Base-by-base conservation (phyloP, 2,797 vertebrate species). In the Eulemur mongoz region DNA sequence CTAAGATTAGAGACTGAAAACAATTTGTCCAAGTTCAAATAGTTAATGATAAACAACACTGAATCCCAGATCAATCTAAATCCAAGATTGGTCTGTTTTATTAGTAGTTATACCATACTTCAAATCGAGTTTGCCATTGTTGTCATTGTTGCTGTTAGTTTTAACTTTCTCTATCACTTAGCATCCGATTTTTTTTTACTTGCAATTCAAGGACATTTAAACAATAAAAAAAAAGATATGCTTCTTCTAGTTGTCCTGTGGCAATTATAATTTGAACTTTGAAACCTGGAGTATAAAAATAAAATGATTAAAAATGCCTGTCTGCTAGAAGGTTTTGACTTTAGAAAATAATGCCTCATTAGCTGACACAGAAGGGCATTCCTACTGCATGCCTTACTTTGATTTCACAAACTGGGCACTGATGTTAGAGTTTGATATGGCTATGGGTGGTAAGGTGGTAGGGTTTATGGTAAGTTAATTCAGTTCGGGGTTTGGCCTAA, bases 181-280 rank as follows among this genome's bases (percentile, higher is more conserved):
- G 12, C 54, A 61, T 93, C 25, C 84, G 27, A 22, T 40, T 87
- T 83, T 76, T 92, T n/a, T 67, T 17, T n/a, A 54, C n/a, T 92
- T 88, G 48, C 61, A 86, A 72, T 89, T 94, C 13, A 76, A 57
- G 92, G 61, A 80, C 89, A 76, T 80, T 48, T 30, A 45, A 93
- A 84, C 59, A 40, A 59, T 25, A 38, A 22, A 2, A 69, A 50
- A 90, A 61, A 73, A 54, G 4, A 54, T 83, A 5, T 61, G 5
- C 25, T 65, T 81, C 40, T 50, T 86, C 48, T 25, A 22, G 79
- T 83, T 93, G 32, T 73, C 54, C 10, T 87, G 50, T 43, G 69
- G 75, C 65, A 97, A 95, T 96, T 97, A 95, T 91, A 94, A 91
- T 93, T 95, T 96, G 73, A 97, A 95, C 73, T 94, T 95, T 83